Evolutionary conservation across 2,113 vertebrate genomes (phyloP).

Genomic region (Silurus glanis): DNA sequence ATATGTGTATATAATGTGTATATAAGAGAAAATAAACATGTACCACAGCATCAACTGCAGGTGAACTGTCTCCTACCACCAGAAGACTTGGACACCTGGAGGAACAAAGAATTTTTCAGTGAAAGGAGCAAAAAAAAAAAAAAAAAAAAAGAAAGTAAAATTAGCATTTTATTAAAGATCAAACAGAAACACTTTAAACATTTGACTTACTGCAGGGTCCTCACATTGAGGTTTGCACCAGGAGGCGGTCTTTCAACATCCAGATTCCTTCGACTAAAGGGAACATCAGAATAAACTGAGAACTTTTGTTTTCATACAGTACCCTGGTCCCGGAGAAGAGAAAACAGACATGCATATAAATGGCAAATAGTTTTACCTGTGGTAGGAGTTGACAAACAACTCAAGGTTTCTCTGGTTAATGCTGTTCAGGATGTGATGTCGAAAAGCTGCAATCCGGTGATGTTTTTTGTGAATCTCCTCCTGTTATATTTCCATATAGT

Average conservation of each 20-base stretch:
- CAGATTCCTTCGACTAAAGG: constrained; percentile 77
- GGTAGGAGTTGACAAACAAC: constrained; percentile 89
- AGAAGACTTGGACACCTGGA: constrained; percentile 80
- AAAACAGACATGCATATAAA: not conserved
- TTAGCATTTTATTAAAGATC: not conserved
- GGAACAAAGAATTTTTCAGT: constrained; percentile 7
- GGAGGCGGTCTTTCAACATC: constrained; percentile 86
- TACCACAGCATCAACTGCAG: constrained; percentile 84
- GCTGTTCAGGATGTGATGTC: constrained; percentile 83
- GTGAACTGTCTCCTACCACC: constrained; percentile 85
- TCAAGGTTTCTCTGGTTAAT: constrained; percentile 89
- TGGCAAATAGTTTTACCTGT: constrained; percentile 69
- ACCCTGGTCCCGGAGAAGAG: not conserved
- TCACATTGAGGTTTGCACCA: constrained; percentile 70
- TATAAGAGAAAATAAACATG: constrained; percentile 36
- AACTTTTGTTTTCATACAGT: not conserved
- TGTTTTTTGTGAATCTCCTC: constrained; percentile 87
- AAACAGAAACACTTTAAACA: not conserved
- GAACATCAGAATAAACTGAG: not conserved
- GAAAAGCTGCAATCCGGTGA: constrained; percentile 87
- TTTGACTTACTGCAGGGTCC: constrained; percentile 78
- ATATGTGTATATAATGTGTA: not conserved
- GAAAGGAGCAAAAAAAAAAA: not conserved
- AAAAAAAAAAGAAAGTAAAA: not conserved
- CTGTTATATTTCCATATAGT: constrained; percentile 64